Base-by-base conservation (phyloP, 2,888 invertebrate species). In the Drosophila putrida region DNA sequence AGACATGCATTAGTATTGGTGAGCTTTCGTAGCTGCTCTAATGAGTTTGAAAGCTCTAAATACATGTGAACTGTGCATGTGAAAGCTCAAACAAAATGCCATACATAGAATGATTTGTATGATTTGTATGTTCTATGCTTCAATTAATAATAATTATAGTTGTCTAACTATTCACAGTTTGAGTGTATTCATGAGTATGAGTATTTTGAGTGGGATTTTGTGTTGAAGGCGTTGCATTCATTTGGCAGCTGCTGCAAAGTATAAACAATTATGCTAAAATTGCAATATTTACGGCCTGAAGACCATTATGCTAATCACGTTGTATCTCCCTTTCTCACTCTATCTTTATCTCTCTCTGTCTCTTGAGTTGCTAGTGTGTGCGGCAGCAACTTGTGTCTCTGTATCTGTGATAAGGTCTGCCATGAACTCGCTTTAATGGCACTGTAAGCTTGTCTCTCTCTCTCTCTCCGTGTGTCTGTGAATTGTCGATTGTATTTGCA, bases 181-280 rank as follows among this genome's bases (percentile, higher is more conserved):
- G 46, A 15, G 31, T 47, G 31, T 47, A 47, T 15, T 47, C 46
- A n/a, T 51, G 13, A 25, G 8, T 38, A 15, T 25, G 9, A 33
- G n/a, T n/a, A n/a, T 39, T 58, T 49, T 20, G 43, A 71, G 28
- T 49, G 13, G 25, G 43, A 35, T 36, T 38, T 33, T 43, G 58
- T 43, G 58, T 57, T 35, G 25, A 54, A 64, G 62, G 53, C 60
- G 73, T 69, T 69, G 50, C 63, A 60, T 64, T 55, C 58, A 58
- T 63, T 73, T 79, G 65, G 61, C 75, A 77, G 80, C 88, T 74
- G 81, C 74, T 83, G 81, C 71, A 71, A 68, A 81, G 67, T 65
- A 78, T 82, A 78, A 78, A 78, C 85, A 84, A 82, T 88, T 88
- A 88, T 81, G 87, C 71, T 87, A 78, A 87, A 83, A 84, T 44